phyloP scores from a whole-genome alignment of 1,140 invertebrate genomes.

The Drosophila sproati region DNA sequence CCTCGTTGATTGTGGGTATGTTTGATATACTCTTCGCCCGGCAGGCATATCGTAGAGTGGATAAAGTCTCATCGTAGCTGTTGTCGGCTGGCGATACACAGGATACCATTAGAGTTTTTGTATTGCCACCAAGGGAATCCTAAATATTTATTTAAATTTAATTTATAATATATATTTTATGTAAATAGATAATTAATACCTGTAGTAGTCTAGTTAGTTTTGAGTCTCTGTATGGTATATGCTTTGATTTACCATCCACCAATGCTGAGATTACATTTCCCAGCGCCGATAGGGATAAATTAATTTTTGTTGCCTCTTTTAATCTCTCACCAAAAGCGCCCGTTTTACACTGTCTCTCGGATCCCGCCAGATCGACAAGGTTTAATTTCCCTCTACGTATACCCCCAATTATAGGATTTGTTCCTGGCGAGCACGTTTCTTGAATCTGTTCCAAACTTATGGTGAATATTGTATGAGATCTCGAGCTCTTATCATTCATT shows the following conservation, averaged over 20 bases:
- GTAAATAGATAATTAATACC: conserved; percentile 66
- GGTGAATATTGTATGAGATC: conserved; percentile 96
- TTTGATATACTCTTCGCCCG: conserved; percentile 97
- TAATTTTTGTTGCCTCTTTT: conserved; percentile 98
- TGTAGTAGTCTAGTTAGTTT: conserved; percentile 95
- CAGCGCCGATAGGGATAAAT: conserved; percentile 95
- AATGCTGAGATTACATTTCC: conserved; percentile 98
- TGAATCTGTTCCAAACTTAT: conserved; percentile 93
- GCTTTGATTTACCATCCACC: conserved; percentile 94
- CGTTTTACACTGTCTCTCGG: conserved; percentile 96
- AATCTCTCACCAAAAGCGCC: conserved; percentile 94
- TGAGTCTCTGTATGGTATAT: conserved; percentile 97
- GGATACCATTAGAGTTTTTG: conserved; percentile 97
- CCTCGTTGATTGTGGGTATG: conserved; percentile 96
- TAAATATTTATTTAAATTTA: conserved; percentile 56
- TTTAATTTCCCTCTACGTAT: conserved; percentile 93
- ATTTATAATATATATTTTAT: conserved; percentile 52
- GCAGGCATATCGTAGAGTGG: conserved; percentile 94
- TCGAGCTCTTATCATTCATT: conserved; percentile 96
- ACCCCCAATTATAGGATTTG: conserved; percentile 51
- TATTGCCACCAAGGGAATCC: conserved; percentile 97
- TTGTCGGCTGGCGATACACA: conserved; percentile 95
- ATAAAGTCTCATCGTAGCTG: conserved; percentile 96
- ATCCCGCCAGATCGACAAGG: conserved; percentile 92
- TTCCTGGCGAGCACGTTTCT: conserved; percentile 57